Conservation (phyloP, 2,888 invertebrate species). For the Hydraecia micacea region DNA sequence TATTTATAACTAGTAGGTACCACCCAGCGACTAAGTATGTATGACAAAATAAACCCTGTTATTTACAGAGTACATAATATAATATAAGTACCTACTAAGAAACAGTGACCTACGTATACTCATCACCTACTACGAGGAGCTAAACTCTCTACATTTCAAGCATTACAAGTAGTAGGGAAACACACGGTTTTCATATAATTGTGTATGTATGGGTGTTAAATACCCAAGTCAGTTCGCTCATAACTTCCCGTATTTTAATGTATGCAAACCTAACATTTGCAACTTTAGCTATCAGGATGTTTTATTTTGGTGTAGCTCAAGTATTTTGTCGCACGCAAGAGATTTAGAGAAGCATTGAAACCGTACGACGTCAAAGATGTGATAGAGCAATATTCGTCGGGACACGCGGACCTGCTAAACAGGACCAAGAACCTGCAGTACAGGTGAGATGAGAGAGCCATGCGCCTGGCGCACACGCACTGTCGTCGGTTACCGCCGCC, state of each 20-base stretch:
- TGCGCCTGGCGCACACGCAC: conserved; percentile 59
- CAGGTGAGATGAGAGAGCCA: conserved; percentile 90
- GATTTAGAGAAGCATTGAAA: conserved; percentile 97
- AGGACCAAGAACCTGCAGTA: conserved; percentile 96
- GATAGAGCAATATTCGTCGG: conserved; percentile 97
- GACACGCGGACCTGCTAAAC: conserved; percentile 96
- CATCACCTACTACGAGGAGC: conserved; percentile 6
- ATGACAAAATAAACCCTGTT: conserved; percentile 11
- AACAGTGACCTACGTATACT: conserved; percentile 6
- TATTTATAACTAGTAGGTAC: conserved; percentile 35
- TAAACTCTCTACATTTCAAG: conserved; percentile 28
- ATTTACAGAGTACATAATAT: not conserved
- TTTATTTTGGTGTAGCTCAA: conserved; percentile 93
- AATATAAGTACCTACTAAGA: conserved; percentile 12
- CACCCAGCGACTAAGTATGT: conserved; percentile 22
- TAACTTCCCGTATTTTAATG: conserved; percentile 20
- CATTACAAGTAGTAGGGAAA: conserved; percentile 10
- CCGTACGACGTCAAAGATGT: conserved; percentile 98
- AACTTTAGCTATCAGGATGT: conserved; percentile 78
- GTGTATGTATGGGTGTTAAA: conserved; percentile 2
- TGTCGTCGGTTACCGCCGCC: conserved; percentile 63
- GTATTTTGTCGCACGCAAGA: conserved; percentile 97
- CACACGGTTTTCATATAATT: conserved; percentile 10
- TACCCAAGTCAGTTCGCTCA: conserved; percentile 9
- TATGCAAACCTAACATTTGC: conserved; percentile 43